Base-by-base conservation (phyloP, 1,140 invertebrate genomes). In the Dermatophagoides farinae region DNA sequence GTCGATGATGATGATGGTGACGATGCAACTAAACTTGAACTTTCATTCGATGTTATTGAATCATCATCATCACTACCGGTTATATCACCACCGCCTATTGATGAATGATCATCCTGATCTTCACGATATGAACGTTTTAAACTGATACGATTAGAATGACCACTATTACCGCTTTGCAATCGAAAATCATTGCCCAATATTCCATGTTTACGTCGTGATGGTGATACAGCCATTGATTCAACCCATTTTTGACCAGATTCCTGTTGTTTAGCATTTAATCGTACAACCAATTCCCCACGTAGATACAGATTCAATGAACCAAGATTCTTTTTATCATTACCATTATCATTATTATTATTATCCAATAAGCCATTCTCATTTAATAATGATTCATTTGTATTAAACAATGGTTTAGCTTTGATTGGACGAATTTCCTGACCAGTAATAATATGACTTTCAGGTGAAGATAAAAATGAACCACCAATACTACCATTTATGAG, bases 221-320 rank as follows among this genome's bases (percentile, higher is more conserved):
- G 53, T 25, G 31, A 12, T 22, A 38, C 50, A 39, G 66, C 66
- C 51, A 62, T 55, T 25, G 65, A 67, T 50, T 66, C 65, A 14
- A 65, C 65, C 66, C 66, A 67, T 62, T 67, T 64, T 59, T 65
- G 65, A n/a, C 64, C 50, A 14, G 53, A 43, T 40, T 53, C 63
- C 49, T 66, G 60, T 57, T 68, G 67, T 52, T 66, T 64, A 40
- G 67, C 67, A 62, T 68, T 68, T 44, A 68, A 57, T 57, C 68
- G 68, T 41, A 68, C 64, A 41, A 68, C 65, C 20, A 68, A 60
- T 41, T 68, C 64, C 5, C 67, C 66, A 46, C 63, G 64, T 57
- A 63, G 11, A 54, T 62, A 65, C 53, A 65, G 65, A 31, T 65
- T 65, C 11, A 65, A 47, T 23, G 59, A 64, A 37, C 64, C 61